Evolutionary conservation across 2,797 vertebrate species (phyloP).

Genomic region (Caiman crocodilus): DNA sequence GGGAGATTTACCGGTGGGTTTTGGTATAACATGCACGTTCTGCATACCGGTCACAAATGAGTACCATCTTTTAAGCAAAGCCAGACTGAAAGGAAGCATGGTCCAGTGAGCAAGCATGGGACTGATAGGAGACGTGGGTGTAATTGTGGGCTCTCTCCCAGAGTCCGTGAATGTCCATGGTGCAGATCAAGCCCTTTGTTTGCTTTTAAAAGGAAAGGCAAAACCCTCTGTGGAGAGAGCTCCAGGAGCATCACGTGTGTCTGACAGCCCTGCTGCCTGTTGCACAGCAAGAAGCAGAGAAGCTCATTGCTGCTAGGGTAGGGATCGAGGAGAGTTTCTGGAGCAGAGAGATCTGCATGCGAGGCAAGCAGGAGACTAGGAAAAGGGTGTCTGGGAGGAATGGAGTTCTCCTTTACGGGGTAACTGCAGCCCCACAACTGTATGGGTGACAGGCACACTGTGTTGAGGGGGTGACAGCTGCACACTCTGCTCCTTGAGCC

Average conservation of each 20-base stretch:
- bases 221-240: no score
- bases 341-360: neutral
- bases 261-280: neutral
- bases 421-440: neutral
- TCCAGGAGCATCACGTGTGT: neutral
- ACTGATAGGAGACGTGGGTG: neutral
- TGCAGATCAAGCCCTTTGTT: neutral
- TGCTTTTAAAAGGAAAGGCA: no score
- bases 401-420: neutral
- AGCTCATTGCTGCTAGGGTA: neutral
- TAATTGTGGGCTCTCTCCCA: neutral
- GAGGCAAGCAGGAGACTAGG: neutral
- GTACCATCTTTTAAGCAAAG: neutral
- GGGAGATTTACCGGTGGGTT: neutral
- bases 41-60: neutral
- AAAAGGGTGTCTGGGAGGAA: neutral
- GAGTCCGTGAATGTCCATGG: neutral
- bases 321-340: neutral
- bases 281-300: neutral
- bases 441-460: neutral
- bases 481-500: neutral
- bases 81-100: neutral
- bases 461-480: neutral
- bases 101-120: neutral
- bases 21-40: neutral